Percentiles rank a stretch among this genome's conserved stretches.
Evolutionary conservation across 2,113 vertebrate species (phyloP).

Genomic region (Equus przewalskii): DNA sequence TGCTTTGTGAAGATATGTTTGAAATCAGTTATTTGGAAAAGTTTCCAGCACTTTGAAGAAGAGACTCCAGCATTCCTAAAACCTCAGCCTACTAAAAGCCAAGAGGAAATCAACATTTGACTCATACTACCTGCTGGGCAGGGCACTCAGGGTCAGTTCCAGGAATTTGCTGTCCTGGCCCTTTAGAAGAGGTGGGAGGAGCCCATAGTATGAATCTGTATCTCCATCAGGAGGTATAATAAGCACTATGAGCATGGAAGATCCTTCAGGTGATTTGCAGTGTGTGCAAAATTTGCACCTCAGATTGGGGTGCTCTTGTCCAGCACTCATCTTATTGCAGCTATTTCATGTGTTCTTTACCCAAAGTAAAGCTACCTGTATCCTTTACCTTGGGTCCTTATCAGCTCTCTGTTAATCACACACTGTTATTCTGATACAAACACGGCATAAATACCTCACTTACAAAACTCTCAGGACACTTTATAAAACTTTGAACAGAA

Average conservation of each 20-base stretch:
- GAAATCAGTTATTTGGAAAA: background rate
- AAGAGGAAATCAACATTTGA: background rate
- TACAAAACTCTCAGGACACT: background rate
- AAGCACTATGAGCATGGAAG: background rate
- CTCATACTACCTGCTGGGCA: too few species aligned
- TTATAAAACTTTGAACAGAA: background rate
- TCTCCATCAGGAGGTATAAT: background rate
- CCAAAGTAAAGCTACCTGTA: background rate
- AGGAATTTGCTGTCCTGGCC: background rate
- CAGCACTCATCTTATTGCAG: background rate
- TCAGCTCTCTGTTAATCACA: background rate
- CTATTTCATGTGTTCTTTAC: background rate
- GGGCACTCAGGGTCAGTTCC: background rate
- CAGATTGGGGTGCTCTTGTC: background rate
- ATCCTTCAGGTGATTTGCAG: too few species aligned
- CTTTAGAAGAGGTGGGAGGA: background rate
- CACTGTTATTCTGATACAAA: background rate
- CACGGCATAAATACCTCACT: background rate
- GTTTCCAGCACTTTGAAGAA: background rate
- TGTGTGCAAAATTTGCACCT: background rate
- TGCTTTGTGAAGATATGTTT: background rate
- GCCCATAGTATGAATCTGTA: accelerated
- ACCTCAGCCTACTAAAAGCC: background rate
- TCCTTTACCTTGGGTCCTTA: background rate
- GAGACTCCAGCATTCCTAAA: background rate